Percentiles rank a stretch among this genome's conserved stretches.
Conservation (phyloP, 2,113 vertebrate species). For the Mesembrinibis cayennensis region DNA sequence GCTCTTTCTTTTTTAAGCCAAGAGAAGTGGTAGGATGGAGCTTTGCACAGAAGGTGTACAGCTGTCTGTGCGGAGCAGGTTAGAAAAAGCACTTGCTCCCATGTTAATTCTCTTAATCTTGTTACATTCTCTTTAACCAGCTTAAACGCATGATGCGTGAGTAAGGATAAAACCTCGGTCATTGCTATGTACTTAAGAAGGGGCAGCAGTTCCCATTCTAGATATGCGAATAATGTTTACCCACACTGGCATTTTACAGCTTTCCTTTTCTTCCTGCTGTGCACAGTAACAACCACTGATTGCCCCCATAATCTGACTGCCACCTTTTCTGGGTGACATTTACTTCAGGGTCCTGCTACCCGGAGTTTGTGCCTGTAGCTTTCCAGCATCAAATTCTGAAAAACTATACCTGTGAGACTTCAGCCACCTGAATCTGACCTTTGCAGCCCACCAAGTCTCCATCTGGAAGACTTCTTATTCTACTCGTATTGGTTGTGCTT, state of each 20-base stretch:
- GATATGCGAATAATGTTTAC: conserved; percentile 19
- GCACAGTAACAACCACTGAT: background rate
- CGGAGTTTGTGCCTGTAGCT: background rate
- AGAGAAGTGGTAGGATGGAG: background rate
- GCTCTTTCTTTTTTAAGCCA: background rate
- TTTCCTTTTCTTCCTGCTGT: conserved; percentile 23
- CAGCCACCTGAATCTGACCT: background rate
- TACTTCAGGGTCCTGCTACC: background rate
- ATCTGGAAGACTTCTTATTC: background rate
- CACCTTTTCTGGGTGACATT: background rate
- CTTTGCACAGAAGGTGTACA: background rate
- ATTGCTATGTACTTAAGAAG: conserved; percentile 27
- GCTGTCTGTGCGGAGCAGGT: background rate
- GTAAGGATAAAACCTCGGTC: background rate
- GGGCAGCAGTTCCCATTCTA: conserved; percentile 7
- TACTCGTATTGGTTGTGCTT: background rate
- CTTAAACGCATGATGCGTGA: background rate
- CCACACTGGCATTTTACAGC: conserved; percentile 25
- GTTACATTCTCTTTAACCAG: conserved; percentile 49
- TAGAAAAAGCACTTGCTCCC: background rate
- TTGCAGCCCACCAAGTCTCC: background rate
- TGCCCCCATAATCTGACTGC: background rate
- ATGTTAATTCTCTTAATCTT: background rate
- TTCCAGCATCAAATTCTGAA: background rate
- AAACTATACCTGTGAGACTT: background rate